Evolutionary conservation across 1,140 invertebrate species (phyloP).

Genomic region (Hylyphantes graminicola): DNA sequence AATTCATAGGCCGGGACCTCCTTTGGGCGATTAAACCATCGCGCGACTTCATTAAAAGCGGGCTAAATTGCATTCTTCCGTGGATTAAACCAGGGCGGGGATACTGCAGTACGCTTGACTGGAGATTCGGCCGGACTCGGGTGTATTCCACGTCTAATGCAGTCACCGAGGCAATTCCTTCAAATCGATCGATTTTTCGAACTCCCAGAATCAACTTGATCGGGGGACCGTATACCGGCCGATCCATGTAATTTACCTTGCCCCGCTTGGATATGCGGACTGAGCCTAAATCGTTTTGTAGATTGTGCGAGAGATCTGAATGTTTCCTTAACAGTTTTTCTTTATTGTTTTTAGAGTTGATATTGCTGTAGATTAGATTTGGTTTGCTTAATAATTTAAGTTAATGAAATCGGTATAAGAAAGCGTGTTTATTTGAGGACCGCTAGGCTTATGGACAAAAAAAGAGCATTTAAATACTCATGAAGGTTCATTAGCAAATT

Average conservation of each 20-base stretch:
- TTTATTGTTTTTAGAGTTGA: no score
- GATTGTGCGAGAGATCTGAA: no score
- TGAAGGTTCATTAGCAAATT: no score
- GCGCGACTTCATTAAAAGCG: constrained; percentile 51
- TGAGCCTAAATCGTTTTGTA: no score
- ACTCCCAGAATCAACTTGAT: constrained; percentile 17
- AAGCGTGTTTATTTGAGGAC: no score
- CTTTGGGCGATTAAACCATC: constrained; percentile 39
- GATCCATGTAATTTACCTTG: background rate
- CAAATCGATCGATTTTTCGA: constrained; percentile 52
- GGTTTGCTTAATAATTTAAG: no score
- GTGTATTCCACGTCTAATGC: constrained; percentile 17
- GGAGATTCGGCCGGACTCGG: constrained; percentile 31
- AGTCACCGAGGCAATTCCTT: constrained; percentile 41
- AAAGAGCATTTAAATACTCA: no score
- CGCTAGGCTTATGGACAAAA: no score
- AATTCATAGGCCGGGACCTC: constrained; percentile 9
- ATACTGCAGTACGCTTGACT: constrained; percentile 23
- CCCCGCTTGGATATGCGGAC: no score
- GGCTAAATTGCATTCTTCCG: constrained; percentile 46
- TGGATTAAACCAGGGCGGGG: constrained; percentile 51
- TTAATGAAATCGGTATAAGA: no score
- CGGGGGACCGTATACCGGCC: constrained; percentile 4
- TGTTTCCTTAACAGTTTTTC: no score
- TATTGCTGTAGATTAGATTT: no score